phyloP scores from a whole-genome alignment of 2,113 vertebrate genomes.

The Procavia capensis region DNA sequence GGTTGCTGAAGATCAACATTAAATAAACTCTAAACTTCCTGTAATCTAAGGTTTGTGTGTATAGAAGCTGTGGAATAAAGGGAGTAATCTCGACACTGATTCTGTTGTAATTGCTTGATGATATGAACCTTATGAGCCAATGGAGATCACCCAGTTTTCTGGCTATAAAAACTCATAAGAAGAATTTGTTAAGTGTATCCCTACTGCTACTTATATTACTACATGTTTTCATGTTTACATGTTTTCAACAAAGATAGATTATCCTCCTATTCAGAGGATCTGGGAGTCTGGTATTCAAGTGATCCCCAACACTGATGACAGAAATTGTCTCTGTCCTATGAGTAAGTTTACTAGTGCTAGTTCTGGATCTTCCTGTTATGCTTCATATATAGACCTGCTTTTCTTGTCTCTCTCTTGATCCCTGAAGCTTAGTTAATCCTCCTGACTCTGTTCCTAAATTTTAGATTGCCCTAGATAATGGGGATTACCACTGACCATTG shows the following conservation, averaged over 20 bases:
- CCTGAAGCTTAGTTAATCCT: background rate
- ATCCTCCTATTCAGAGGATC: background rate
- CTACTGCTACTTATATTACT: background rate
- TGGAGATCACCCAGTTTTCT: background rate
- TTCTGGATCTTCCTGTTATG: background rate
- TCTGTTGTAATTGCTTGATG: background rate
- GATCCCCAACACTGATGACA: background rate
- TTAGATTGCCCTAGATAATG: background rate
- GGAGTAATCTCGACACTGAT: background rate
- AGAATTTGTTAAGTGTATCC: background rate
- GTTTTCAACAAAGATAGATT: background rate
- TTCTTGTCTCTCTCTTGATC: background rate
- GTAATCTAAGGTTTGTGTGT: background rate
- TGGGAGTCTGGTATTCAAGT: background rate
- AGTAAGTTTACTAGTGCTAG: background rate
- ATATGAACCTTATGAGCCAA: background rate
- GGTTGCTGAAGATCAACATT: background rate
- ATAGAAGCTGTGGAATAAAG: too few species aligned
- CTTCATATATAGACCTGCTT: background rate
- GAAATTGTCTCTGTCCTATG: background rate
- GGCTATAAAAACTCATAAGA: background rate
- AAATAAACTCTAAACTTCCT: constrained; percentile 14
- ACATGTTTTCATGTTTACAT: background rate
- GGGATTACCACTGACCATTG: background rate
- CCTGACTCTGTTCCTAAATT: background rate